Percentiles rank a stretch among this genome's conserved stretches.
phyloP scores from a whole-genome alignment of 35 echinoderm and acorn worm genomes.

The Acanthaster planci region DNA sequence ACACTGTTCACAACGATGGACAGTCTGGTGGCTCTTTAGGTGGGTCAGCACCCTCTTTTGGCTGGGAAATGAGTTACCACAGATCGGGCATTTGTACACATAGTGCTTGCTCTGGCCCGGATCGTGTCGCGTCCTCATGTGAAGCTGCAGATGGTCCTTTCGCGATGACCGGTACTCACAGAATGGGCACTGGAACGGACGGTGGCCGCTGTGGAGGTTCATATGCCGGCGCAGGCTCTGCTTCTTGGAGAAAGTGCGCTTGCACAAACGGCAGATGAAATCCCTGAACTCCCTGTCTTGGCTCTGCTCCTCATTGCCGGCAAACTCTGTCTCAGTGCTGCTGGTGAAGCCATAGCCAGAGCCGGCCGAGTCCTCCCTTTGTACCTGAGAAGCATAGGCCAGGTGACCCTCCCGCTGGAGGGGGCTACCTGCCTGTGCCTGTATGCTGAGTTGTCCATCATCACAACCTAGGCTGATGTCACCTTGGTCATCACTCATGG shows the following conservation, averaged over 20 bases:
- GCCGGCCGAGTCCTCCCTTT: slow-evolving; percentile 10
- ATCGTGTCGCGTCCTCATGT: slow-evolving; percentile 69
- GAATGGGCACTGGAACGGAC: slow-evolving; percentile 80
- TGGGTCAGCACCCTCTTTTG: slow-evolving; percentile 71
- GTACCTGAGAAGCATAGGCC: slow-evolving; percentile 1
- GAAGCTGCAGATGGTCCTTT: slow-evolving; percentile 71
- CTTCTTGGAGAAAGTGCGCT: slow-evolving; percentile 73
- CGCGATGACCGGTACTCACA: slow-evolving; percentile 55
- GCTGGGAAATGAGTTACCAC: slow-evolving; percentile 65
- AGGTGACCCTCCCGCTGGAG: neutral
- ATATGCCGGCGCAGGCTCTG: slow-evolving; percentile 70
- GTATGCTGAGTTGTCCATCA: slow-evolving; percentile 10
- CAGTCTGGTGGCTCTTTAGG: slow-evolving; percentile 65
- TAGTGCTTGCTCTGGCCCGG: slow-evolving; percentile 66
- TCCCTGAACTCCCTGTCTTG: slow-evolving; percentile 17
- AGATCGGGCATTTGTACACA: slow-evolving; percentile 69
- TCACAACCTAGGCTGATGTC: slow-evolving; percentile 18
- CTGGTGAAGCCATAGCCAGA: slow-evolving; percentile 24
- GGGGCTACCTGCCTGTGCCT: neutral
- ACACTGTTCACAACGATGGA: slow-evolving; percentile 62
- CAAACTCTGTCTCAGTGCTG: slow-evolving; percentile 10
- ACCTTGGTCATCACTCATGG: slow-evolving; percentile 22
- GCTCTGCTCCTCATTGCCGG: neutral
- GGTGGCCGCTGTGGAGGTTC: slow-evolving; percentile 76
- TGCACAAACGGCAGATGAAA: slow-evolving; percentile 63